phyloP scores from a whole-genome alignment of 2,113 vertebrate species.

The Australoheros scitulus region DNA sequence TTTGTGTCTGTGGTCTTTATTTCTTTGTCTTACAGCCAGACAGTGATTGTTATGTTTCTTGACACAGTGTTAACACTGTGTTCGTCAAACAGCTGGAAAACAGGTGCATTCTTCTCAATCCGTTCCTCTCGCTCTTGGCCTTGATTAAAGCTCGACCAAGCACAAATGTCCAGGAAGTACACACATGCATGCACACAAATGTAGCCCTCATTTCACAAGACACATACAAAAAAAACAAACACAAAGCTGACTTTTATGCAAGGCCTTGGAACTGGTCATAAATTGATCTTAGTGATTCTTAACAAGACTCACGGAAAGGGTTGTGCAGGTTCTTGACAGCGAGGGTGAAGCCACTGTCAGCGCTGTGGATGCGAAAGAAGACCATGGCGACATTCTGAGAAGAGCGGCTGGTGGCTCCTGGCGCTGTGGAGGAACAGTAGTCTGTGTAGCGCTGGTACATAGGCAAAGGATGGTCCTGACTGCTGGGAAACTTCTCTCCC shows the following conservation, averaged over 20 bases:
- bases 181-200: conserved; percentile 22
- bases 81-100: conserved; percentile 68
- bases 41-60: conserved; percentile 55
- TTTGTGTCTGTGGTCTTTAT: conserved; percentile 5
- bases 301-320: conserved; percentile 88
- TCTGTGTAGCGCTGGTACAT: conserved; percentile 87
- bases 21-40: conserved; percentile 2
- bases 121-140: conserved; percentile 47
- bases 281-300: neutral
- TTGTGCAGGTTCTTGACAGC: conserved; percentile 86
- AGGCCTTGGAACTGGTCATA: neutral
- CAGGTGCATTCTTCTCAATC: conserved; percentile 69
- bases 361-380: conserved; percentile 88
- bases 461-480: conserved; percentile 87
- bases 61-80: conserved; percentile 60
- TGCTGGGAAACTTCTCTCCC: conserved; percentile 94
- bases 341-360: conserved; percentile 89
- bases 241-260: conserved; percentile 4
- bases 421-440: conserved; percentile 83
- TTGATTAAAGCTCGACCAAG: conserved; percentile 57
- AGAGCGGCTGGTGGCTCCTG: conserved; percentile 79
- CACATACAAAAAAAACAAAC: neutral
- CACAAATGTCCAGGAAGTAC: conserved; percentile 29
- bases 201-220: neutral
- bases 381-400: conserved; percentile 97